Percentiles rank a stretch among this genome's conserved stretches.
Conservation (phyloP, 2,797 vertebrate species). For the Nannoperca australis region DNA sequence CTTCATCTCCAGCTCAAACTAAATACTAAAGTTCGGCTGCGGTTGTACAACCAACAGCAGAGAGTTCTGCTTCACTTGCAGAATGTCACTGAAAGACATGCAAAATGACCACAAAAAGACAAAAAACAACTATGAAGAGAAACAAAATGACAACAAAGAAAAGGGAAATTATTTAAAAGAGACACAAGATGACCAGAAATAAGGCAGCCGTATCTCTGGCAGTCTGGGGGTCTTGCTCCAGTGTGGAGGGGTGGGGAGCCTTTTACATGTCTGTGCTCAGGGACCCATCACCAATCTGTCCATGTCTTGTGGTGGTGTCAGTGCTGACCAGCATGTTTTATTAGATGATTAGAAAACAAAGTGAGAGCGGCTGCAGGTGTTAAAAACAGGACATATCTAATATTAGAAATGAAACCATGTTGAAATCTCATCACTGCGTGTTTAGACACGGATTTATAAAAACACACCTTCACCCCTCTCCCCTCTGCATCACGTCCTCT, state of each 20-base stretch:
- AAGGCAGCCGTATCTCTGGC: neutral
- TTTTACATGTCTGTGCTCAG: neutral
- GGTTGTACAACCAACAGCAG: neutral
- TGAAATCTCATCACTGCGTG: slow-evolving; percentile 28
- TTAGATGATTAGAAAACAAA: slow-evolving; percentile 16
- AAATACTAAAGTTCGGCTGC: neutral
- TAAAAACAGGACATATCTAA: slow-evolving; percentile 36
- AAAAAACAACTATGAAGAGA: neutral
- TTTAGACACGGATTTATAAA: slow-evolving; percentile 37
- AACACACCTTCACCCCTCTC: slow-evolving; percentile 46
- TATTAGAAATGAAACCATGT: slow-evolving; percentile 47
- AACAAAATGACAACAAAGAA: neutral
- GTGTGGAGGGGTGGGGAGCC: neutral
- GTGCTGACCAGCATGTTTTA: neutral
- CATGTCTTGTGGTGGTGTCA: neutral
- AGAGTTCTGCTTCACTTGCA: neutral
- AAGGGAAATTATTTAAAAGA: neutral
- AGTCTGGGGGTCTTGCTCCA: neutral
- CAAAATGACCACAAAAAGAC: neutral
- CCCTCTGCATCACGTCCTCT: slow-evolving; percentile 61
- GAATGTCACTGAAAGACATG: neutral
- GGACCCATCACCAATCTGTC: neutral
- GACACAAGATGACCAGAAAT: neutral
- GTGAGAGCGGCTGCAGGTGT: neutral
- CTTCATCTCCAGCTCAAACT: neutral